These are phyloP conservation scores for Zosterops pallidus DNA, from an alignment of 2,113 vertebrate species.

Conservation along the genomic window DNA sequence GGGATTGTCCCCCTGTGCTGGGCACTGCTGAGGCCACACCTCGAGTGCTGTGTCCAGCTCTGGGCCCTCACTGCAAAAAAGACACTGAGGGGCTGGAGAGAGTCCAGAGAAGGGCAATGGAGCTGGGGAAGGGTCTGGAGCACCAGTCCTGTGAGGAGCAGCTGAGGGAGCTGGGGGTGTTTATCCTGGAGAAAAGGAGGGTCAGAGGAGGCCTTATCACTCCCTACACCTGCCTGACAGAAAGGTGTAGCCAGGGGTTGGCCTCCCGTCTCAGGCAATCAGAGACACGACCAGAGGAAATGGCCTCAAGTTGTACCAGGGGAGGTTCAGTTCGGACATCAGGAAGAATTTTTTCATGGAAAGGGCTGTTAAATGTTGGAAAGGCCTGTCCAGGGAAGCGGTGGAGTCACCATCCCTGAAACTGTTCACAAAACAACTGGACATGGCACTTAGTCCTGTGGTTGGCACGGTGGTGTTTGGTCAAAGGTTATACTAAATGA, in stretches of 20 bases:
- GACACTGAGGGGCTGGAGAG: background rate
- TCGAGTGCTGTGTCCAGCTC: background rate
- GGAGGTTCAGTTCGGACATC: background rate
- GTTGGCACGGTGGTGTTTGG: background rate
- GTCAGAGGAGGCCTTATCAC: rapidly evolving
- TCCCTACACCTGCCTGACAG: background rate
- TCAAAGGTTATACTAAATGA: background rate
- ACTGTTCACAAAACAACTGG: background rate
- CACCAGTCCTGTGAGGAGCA: background rate
- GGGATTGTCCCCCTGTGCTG: background rate
- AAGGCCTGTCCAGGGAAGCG: rapidly evolving
- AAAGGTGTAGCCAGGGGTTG: no score
- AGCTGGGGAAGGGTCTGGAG: background rate
- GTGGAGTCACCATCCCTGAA: background rate
- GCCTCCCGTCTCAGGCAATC: background rate
- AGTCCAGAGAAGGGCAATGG: background rate
- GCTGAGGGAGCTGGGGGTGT: background rate
- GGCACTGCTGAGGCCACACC: background rate
- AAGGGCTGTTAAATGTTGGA: background rate
- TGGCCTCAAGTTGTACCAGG: background rate
- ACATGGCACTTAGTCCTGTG: rapidly evolving
- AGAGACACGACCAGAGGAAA: rapidly evolving
- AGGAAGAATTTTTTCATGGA: background rate
- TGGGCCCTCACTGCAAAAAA: background rate
- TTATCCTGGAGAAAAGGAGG: background rate